These are phyloP conservation scores for Podarcis siculus DNA, from an alignment of 2,797 vertebrate species.

Conservation along the genomic window DNA sequence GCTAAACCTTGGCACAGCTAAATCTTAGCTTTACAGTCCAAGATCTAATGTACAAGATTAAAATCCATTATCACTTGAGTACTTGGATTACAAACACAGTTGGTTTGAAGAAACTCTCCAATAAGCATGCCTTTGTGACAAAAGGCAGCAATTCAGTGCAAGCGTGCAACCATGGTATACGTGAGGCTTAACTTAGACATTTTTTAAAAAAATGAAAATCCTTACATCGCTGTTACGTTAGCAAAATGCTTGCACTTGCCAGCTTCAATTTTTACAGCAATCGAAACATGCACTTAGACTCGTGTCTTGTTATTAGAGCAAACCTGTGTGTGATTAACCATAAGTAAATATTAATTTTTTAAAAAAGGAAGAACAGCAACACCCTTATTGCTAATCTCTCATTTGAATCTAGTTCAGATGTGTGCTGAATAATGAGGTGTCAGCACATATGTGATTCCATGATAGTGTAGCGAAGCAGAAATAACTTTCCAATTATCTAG, in stretches of 20 bases:
- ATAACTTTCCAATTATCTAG: constrained; percentile 24
- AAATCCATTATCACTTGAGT: not conserved
- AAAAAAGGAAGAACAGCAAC: not conserved
- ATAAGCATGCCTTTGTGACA: not conserved
- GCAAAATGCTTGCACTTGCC: not conserved
- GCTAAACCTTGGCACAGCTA: not conserved
- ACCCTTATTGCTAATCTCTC: constrained; percentile 22
- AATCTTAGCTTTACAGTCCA: not conserved
- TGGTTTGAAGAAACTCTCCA: not conserved
- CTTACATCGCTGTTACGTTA: not conserved
- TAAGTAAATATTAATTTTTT: constrained; percentile 41
- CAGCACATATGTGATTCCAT: constrained; percentile 14
- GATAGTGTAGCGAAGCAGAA: constrained; percentile 37
- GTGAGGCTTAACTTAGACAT: not conserved
- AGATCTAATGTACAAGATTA: not conserved
- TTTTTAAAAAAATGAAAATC: not conserved
- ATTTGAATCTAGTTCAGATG: constrained; percentile 9
- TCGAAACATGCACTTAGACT: constrained; percentile 12
- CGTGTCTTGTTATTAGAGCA: constrained; percentile 26
- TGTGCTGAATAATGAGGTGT: constrained; percentile 26
- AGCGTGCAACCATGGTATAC: not conserved
- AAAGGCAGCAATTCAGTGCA: not conserved
- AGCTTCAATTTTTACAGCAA: constrained; percentile 33
- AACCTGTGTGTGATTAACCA: constrained; percentile 33
- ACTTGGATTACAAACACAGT: not conserved